phyloP scores from a whole-genome alignment of 2,888 invertebrate genomes.

The Nowickia ferox region DNA sequence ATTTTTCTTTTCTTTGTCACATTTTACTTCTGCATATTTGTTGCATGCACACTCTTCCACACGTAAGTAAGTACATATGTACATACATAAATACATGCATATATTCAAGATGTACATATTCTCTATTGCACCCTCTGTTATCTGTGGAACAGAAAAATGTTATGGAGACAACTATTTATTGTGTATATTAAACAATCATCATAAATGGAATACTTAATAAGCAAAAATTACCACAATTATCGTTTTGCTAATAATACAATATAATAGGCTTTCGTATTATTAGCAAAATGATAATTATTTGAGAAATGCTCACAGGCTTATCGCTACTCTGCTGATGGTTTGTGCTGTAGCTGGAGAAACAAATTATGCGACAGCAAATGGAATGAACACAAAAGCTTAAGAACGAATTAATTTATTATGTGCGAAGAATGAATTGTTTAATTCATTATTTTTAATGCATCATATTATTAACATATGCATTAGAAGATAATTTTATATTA shows the following conservation, averaged over 20 bases:
- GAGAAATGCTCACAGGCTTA: no score
- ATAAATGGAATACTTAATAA: slow-evolving; percentile 19
- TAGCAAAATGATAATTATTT: neutral
- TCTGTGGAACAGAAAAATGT: slow-evolving; percentile 21
- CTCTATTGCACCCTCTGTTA: neutral
- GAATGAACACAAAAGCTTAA: no score
- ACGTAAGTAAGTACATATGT: neutral
- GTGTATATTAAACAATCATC: slow-evolving; percentile 28
- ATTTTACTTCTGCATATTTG: slow-evolving; percentile 38
- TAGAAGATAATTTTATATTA: no score
- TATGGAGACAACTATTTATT: slow-evolving; percentile 35
- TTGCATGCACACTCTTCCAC: neutral
- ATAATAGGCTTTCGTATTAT: neutral
- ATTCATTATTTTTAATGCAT: no score
- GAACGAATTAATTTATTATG: no score
- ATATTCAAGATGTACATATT: neutral
- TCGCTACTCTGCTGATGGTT: no score
- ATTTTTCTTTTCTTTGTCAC: slow-evolving; percentile 29
- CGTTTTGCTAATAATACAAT: neutral
- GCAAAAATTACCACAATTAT: slow-evolving; percentile 33
- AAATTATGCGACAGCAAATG: no score
- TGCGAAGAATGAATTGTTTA: no score
- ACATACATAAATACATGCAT: neutral
- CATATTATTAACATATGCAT: no score
- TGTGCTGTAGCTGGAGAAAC: no score